These are phyloP conservation scores for Himalopsyche tibetana DNA, from an alignment of 2,888 invertebrate genomes.

Conservation along the genomic window DNA sequence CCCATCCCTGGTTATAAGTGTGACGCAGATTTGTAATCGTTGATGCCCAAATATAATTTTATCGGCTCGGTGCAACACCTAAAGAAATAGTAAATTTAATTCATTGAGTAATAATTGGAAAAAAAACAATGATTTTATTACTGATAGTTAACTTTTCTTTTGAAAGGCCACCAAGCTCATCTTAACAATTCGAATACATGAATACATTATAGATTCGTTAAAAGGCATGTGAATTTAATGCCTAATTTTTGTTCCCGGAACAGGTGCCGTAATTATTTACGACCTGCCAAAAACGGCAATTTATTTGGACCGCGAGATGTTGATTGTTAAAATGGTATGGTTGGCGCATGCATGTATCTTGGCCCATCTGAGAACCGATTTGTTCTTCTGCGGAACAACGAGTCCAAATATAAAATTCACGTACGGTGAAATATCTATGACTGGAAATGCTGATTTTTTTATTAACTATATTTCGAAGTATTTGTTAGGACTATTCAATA, in stretches of 20 bases:
- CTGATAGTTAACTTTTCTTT: neutral
- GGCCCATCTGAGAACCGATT: constrained; percentile 4
- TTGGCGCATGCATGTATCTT: neutral
- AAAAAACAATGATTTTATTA: neutral
- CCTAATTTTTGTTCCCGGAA: constrained; percentile 38
- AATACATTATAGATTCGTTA: constrained; percentile 14
- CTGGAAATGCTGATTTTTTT: neutral
- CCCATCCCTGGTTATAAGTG: too few relatives aligned
- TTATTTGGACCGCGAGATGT: constrained; percentile 35
- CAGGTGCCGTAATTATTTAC: constrained; percentile 32
- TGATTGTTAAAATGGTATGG: constrained; percentile 15
- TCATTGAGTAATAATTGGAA: neutral
- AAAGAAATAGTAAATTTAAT: neutral
- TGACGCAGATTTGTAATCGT: too few relatives aligned
- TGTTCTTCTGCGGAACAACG: constrained; percentile 2
- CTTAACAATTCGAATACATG: constrained; percentile 5
- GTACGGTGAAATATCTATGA: neutral
- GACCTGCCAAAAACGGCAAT: constrained; percentile 40
- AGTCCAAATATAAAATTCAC: neutral
- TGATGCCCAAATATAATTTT: too few relatives aligned
- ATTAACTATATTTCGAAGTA: neutral
- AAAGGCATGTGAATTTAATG: constrained; percentile 6
- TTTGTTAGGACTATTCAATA: neutral
- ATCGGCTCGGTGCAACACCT: too few relatives aligned
- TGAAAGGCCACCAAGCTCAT: neutral